These are phyloP conservation scores for Norana najaformis DNA, from an alignment of 2,888 invertebrate species.

Conservation along the genomic window DNA sequence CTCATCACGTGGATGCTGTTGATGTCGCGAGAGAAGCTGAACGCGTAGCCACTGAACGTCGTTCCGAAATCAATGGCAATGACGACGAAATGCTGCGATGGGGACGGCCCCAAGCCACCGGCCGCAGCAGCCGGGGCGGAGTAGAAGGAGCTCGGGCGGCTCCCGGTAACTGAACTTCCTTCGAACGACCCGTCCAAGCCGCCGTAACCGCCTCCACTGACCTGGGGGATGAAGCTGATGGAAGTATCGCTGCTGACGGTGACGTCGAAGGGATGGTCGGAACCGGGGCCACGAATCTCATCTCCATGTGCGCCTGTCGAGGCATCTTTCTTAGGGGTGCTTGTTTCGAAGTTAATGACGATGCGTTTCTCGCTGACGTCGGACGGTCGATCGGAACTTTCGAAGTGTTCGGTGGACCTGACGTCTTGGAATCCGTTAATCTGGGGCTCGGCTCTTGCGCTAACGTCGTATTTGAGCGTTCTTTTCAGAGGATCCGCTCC, in stretches of 20 bases:
- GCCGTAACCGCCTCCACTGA: too few relatives aligned
- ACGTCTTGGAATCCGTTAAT: neutral
- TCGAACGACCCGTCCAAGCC: neutral
- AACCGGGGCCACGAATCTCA: neutral
- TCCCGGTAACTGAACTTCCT: neutral
- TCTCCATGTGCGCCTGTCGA: constrained; percentile 3
- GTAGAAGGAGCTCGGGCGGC: constrained; percentile 8
- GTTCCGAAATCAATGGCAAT: constrained; percentile 69
- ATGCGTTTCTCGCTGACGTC: neutral
- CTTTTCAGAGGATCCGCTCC: constrained; percentile 28
- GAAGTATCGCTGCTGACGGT: neutral
- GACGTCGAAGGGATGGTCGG: constrained; percentile 18
- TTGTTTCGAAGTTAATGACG: neutral
- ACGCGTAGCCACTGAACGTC: constrained; percentile 68
- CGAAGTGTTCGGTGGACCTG: neutral
- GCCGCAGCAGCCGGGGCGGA: constrained; percentile 24
- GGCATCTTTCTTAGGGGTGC: constrained; percentile 23
- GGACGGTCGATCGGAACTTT: too few relatives aligned
- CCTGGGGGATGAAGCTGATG: neutral
- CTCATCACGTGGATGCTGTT: constrained; percentile 67
- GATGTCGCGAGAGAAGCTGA: constrained; percentile 65
- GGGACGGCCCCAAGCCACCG: neutral
- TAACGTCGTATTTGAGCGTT: neutral
- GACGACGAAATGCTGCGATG: constrained; percentile 63
- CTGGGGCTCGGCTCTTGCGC: neutral